Conservation (phyloP, 2,888 invertebrate genomes). For the Drosophila kambysellisi region DNA sequence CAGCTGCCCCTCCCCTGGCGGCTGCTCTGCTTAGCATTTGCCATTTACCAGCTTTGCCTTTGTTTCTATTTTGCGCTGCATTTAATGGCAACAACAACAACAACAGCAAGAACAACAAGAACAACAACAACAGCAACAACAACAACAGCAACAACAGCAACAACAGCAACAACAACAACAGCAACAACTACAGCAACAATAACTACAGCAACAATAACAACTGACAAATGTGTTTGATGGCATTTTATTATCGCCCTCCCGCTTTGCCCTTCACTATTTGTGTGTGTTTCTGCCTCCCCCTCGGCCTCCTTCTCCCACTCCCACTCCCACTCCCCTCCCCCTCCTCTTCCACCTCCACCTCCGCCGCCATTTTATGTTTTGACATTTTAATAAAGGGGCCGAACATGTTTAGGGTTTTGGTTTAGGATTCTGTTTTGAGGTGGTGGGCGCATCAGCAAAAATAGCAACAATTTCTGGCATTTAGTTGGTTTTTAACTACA, state of each 20-base stretch:
- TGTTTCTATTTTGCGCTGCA: slow-evolving; percentile 63
- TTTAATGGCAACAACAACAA: slow-evolving; percentile 59
- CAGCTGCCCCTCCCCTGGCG: not conserved
- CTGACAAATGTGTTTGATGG: slow-evolving; percentile 74
- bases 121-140: slow-evolving; percentile 28
- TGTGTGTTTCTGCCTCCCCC: not conserved
- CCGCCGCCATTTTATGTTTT: slow-evolving; percentile 53
- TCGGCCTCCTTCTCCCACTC: not conserved
- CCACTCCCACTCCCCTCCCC: accelerated
- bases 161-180: slow-evolving; percentile 43
- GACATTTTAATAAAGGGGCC: slow-evolving; percentile 77
- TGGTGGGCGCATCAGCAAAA: slow-evolving; percentile 12
- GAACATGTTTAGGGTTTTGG: slow-evolving; percentile 9
- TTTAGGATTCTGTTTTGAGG: not conserved
- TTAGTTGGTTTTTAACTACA: slow-evolving; percentile 30
- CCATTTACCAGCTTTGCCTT: slow-evolving; percentile 52
- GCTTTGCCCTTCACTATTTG: not conserved
- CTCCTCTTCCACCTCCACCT: not conserved
- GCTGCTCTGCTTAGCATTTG: slow-evolving; percentile 18
- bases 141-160: slow-evolving; percentile 30
- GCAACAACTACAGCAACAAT: slow-evolving; percentile 29
- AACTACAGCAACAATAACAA: slow-evolving; percentile 37
- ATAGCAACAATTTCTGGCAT: slow-evolving; percentile 51
- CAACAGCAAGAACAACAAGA: slow-evolving; percentile 32
- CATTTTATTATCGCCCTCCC: slow-evolving; percentile 60